Evolutionary conservation across 2,888 invertebrate genomes (phyloP).

Genomic region (Dilophus febrilis): DNA sequence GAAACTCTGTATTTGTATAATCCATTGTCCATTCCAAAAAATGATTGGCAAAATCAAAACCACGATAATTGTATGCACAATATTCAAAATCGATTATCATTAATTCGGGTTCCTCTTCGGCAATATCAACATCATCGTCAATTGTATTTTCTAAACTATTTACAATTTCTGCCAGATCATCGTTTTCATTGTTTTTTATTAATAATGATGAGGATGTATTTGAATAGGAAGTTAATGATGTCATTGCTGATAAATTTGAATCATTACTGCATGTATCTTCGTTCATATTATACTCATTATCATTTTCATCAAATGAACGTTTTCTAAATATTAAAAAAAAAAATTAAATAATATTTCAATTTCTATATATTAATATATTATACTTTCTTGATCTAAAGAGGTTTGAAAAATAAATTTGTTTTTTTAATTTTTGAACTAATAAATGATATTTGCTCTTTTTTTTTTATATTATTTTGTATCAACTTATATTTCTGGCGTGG

Average conservation of each 20-base stretch:
- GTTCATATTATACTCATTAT: constrained; percentile 17
- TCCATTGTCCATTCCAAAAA: constrained; percentile 86
- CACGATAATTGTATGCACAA: constrained; percentile 85
- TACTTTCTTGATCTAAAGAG: too few species aligned
- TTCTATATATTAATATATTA: too few species aligned
- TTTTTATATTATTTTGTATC: too few species aligned
- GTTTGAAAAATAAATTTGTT: too few species aligned
- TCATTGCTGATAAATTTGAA: constrained; percentile 8
- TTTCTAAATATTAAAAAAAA: constrained; percentile 10
- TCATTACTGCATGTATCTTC: constrained; percentile 21
- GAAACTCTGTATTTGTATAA: constrained; percentile 60
- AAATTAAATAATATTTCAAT: background rate
- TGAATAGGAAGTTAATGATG: background rate
- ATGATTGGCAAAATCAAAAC: constrained; percentile 88
- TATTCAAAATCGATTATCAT: constrained; percentile 88
- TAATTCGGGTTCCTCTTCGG: constrained; percentile 37
- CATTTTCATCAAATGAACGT: constrained; percentile 11
- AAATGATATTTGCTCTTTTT: too few species aligned
- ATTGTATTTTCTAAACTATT: too few species aligned
- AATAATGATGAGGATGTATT: too few species aligned
- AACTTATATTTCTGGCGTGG: too few species aligned
- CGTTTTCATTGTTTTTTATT: too few species aligned
- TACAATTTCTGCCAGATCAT: too few species aligned
- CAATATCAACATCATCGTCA: too few species aligned
- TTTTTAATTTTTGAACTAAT: too few species aligned